These are phyloP conservation scores for Malaclemys terrapin DNA, from an alignment of 2,113 vertebrate genomes.

Conservation along the genomic window DNA sequence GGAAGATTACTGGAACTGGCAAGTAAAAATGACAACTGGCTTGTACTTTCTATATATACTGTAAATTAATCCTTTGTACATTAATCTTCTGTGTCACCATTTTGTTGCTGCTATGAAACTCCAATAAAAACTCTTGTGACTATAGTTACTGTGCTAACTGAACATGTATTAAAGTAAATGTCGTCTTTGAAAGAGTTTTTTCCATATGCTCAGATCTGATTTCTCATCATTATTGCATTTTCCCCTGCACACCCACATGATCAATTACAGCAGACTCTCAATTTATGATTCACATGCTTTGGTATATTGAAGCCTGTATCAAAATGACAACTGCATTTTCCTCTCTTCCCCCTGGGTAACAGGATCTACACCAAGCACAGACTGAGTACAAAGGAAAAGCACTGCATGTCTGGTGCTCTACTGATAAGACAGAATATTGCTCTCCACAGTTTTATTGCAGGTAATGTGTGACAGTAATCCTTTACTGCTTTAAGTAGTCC, in stretches of 20 bases:
- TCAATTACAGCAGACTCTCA: neutral
- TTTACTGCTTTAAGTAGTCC: neutral
- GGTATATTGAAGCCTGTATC: neutral
- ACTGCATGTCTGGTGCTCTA: neutral
- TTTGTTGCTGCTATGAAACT: neutral
- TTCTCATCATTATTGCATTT: neutral
- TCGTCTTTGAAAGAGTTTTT: neutral
- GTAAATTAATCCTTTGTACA: neutral
- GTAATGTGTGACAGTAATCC: neutral
- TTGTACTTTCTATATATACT: accelerated
- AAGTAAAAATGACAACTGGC: neutral
- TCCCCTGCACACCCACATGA: neutral
- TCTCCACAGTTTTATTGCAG: neutral
- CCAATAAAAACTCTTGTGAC: neutral
- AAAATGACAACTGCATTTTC: neutral
- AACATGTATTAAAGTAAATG: neutral
- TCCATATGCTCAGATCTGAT: accelerated
- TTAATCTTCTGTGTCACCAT: neutral
- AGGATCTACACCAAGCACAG: neutral
- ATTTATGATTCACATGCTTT: neutral
- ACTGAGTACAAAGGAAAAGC: neutral
- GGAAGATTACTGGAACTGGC: neutral
- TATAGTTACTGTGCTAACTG: neutral
- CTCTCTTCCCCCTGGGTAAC: neutral
- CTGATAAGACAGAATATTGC: neutral